Evolutionary conservation across 2,113 vertebrate species (phyloP), one percentile per base, ranked within the genome.

Genomic region (Sturnira hondurensis): DNA sequence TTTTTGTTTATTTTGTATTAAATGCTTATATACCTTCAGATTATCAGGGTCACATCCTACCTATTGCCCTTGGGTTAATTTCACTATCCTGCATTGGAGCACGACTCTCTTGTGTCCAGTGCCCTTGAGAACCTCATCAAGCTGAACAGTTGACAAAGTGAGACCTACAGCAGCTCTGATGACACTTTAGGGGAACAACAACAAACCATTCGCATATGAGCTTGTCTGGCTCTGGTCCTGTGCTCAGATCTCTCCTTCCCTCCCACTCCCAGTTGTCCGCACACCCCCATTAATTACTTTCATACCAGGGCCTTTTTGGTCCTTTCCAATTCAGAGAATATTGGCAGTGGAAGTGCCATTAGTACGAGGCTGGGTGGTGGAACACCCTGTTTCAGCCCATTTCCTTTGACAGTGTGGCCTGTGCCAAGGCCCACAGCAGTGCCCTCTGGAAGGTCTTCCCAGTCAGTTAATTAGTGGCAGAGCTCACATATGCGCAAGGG

Each of bases 1-100:
- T 54, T 54, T 83, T 89, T 82, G 16, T 22, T 74, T n/a, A 9
- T 31, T 94, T 77, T 45, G 14, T 73, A 91, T 93, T 77, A 41
- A 63, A 20, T 12, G 5, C 56, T 52, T 85, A 36, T 63, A 85
- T 45, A 45, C 82, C 67, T 91, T 88, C 22, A 73, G 56, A 41
- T 45, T 76, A 5, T 41, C 70, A 33, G 8, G 26, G 17, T 76
- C 73, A 70, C 31, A 45, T 24, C 26, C 26, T 74, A 2, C 26
- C 26, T 56, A 24, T 24, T 61, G 56, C 17, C 15, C 45, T 86
- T 24, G 33, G 24, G 20, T 89, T 77, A 36, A 63, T 50, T 74
- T 96, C 86, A 73, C 45, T 86, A 2, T 6, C 20, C 31, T 3
- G 4, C 31, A 15, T 36, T 89, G 87, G 74, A 93, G 47, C 43